A percentile compares a stretch with the other conserved stretches of the same genome.
phyloP scores from a whole-genome alignment of 2,888 invertebrate species.

The Spodoptera littoralis region DNA sequence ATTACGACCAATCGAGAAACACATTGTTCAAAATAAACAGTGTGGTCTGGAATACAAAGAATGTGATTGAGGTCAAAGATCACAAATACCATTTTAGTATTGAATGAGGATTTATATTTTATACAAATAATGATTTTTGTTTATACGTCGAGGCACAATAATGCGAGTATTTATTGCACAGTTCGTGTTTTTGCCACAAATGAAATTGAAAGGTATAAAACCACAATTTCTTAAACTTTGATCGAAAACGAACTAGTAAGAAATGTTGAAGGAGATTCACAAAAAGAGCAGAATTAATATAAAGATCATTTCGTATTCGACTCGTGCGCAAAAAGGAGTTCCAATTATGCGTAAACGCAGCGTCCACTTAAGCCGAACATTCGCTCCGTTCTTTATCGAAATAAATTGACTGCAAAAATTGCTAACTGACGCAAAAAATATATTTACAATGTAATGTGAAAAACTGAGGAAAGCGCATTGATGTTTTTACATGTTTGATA shows the following conservation, averaged over 20 bases:
- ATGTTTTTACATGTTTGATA: constrained; percentile 71
- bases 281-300: constrained; percentile 81
- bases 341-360: constrained; percentile 86
- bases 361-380: constrained; percentile 80
- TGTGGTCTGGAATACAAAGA: constrained; percentile 42
- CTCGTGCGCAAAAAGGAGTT: constrained; percentile 79
- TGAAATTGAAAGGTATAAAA: constrained; percentile 52
- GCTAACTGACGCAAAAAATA: constrained; percentile 66
- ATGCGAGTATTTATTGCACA: constrained; percentile 26
- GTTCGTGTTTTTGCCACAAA: constrained; percentile 53
- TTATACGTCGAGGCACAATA: no score
- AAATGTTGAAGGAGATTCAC: constrained; percentile 64
- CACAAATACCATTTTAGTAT: constrained; percentile 34
- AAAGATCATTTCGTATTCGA: constrained; percentile 81
- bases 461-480: constrained; percentile 78
- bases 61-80: constrained; percentile 45
- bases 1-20: constrained; percentile 49
- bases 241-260: constrained; percentile 66
- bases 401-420: constrained; percentile 78
- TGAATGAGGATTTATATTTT: constrained; percentile 33
- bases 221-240: constrained; percentile 53
- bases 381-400: constrained; percentile 72
- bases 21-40: constrained; percentile 55
- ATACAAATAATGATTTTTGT: constrained; percentile 14
- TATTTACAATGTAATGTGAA: constrained; percentile 71